Base-by-base conservation (phyloP, 2,888 invertebrate genomes). In the Griposia aprilina region DNA sequence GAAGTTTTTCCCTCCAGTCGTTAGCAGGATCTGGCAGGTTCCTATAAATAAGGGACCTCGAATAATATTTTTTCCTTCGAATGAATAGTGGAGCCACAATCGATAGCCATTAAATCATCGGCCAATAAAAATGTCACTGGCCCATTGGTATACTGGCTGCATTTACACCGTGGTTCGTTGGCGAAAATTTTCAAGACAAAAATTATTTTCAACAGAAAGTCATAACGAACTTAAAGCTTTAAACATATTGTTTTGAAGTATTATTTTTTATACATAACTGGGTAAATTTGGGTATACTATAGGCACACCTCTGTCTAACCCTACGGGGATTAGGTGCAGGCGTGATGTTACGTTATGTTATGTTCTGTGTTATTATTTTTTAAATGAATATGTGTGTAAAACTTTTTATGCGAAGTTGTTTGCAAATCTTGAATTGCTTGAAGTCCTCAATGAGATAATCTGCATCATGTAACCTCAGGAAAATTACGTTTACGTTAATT, bases 91-190 rank as follows among this genome's bases (percentile, higher is more conserved):
- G 90, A 89, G 93, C 88, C 91, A 94, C 91, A 95, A 97, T 97
- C 96, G 95, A 97, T 97, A 93, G 92, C 89, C 90, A 89, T 92
- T 96, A 96, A 95, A 96, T 97, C 96, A 96, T 95, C 92, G 92
- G 87, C 93, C 94, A 95, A 96, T 96, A 96, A 96, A 96, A 96
- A 95, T 95, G 96, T 96, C 96, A 96, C 92, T 96, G 94, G 93
- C 95, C 95, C 92, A 93, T 85, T 87, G 80, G 82, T 68, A 65
- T 36, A 52, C 41, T 81, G 91, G 81, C 75, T 75, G 75, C 84
- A 76, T 80, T 96, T 84, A 96, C 95, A 96, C 95, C 93, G 94
- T 78, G 67, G n/a, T 75, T 85, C 83, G 74, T 5, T 20, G 11
- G 30, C 69, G 70, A 81, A 70, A 1, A 52, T 17, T 57, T 48